A percentile compares a stretch with the other conserved stretches of the same genome.
phyloP scores from a whole-genome alignment of 2,113 vertebrate species.

The Emydura subglobosa region DNA sequence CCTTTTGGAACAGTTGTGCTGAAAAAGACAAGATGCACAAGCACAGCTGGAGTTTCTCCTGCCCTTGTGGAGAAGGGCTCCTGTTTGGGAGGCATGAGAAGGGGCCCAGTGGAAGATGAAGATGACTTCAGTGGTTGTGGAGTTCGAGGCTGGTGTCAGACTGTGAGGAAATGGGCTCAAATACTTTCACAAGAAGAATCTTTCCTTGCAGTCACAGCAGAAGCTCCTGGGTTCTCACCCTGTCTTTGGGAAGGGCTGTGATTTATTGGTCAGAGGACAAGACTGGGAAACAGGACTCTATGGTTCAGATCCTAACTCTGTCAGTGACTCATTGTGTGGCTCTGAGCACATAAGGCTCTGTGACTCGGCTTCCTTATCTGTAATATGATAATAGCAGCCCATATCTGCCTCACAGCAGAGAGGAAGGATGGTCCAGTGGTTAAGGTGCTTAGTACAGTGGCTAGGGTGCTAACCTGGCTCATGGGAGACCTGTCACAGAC shows the following conservation, averaged over 20 bases:
- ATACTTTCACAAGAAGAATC: not conserved
- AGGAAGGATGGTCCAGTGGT: not conserved
- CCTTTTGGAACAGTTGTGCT: not conserved
- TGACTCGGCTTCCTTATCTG: not conserved
- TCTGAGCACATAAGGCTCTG: not conserved
- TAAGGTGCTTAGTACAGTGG: not conserved
- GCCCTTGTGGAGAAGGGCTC: not conserved
- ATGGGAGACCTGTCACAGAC: not conserved
- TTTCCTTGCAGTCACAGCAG: not conserved
- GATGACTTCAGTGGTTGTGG: not conserved
- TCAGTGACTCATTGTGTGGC: not conserved
- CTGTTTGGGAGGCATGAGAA: fast-evolving
- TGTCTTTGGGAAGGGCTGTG: not conserved
- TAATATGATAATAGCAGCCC: not conserved
- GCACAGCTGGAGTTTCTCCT: not conserved
- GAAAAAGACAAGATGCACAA: not conserved
- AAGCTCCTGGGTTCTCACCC: not conserved
- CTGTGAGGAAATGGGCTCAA: not conserved
- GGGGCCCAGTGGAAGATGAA: not conserved
- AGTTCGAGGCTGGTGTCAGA: not conserved
- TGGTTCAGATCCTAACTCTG: not conserved
- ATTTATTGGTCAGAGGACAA: not conserved
- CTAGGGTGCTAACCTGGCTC: not conserved
- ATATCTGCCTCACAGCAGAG: not conserved
- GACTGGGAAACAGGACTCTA: not conserved